Evolutionary conservation across 1,140 invertebrate species (phyloP), one percentile per base, ranked within the genome.

Genomic region (Brachionus sp.): DNA sequence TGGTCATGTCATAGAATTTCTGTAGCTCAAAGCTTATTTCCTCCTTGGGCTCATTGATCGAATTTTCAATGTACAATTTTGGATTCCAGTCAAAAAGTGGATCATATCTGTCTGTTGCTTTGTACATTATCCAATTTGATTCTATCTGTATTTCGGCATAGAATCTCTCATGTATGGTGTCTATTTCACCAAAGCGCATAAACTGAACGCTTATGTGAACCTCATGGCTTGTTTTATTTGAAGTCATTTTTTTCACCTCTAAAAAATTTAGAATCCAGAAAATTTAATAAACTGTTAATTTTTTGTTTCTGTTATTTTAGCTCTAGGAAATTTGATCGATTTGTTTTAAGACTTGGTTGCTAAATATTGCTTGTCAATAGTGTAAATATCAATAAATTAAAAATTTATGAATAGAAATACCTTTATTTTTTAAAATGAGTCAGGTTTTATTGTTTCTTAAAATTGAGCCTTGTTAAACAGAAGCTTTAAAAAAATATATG

Each of bases 1-100:
- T 78, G 25, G 39, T 78, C 29, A 37, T 78, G 29, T 62, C 23
- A 16, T 46, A 35, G 19, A 50, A 35, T 37, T 50, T 78, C 12
- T 46, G 29, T 0, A 53, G n/a, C n/a, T 78, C 29, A 50, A 53
- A 78, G 12, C 6, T 50, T 35, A 78, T 78, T 23, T 46, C 44
- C 29, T 78, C 77, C 12, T 50, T 78, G 0, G 53, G 46, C 13
- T 78, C 77, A n/a, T 57, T 46, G 19, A 57, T 19, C n/a, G 44
- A 44, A n/a, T 78, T 78, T 82, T 82, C 78, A 7, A 82, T 82
- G 33, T 82, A 82, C 19, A 82, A 44, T 13, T 82, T 62, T 16
- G 78, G 78, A 33, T 82, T 39, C 78, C 78, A 82, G 19, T 82
- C 12, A 35, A 57, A 33, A 33, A n/a, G 19, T n/a, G 46, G 77